Evolutionary conservation across 2,888 invertebrate genomes (phyloP).

Genomic region (Podabrus alpinus): DNA sequence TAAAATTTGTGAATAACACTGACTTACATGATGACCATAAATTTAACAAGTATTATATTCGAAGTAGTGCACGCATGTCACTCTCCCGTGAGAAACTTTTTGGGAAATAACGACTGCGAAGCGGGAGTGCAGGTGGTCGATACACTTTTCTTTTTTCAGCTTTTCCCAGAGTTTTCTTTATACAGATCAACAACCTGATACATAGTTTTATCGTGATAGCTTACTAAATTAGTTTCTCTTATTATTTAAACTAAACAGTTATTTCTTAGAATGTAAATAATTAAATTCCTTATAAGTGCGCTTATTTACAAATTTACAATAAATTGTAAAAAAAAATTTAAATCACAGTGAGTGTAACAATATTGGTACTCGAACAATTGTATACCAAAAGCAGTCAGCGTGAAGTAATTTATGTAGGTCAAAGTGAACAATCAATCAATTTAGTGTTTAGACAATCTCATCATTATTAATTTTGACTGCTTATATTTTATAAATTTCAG

Average conservation of each 20-base stretch:
- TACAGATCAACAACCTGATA: neutral
- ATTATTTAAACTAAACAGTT: neutral
- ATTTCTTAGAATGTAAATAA: constrained; percentile 1
- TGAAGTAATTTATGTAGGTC: neutral
- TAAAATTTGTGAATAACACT: neutral
- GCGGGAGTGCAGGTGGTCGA: neutral
- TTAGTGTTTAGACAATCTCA: neutral
- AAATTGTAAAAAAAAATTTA: neutral
- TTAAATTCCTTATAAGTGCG: neutral
- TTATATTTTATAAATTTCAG: neutral
- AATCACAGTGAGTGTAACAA: neutral
- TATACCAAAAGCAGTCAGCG: neutral
- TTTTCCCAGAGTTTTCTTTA: no score
- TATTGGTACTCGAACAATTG: neutral
- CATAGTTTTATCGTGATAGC: neutral
- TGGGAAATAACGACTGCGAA: neutral
- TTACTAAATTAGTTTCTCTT: constrained; percentile 2
- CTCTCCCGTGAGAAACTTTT: no score
- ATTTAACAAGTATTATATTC: neutral
- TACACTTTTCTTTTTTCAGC: no score
- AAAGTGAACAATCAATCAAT: constrained; percentile 1
- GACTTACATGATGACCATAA: neutral
- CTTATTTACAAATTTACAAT: neutral
- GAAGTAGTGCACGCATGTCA: neutral
- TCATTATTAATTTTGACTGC: neutral